Evolutionary conservation across 2,113 vertebrate species (phyloP).

Genomic region (Proterorhinus semilunaris): DNA sequence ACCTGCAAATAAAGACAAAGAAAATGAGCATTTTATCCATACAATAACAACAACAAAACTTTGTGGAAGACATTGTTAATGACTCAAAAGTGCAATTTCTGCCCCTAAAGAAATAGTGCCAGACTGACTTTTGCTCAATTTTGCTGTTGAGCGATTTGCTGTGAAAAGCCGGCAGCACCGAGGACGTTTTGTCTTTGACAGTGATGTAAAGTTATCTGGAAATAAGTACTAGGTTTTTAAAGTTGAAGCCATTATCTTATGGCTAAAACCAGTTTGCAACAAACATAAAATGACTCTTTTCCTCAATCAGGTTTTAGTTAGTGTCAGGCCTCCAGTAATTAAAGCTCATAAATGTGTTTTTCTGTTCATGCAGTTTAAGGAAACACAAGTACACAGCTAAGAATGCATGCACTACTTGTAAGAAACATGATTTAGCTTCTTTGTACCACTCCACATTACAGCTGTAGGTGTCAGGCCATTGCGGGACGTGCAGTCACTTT

Average conservation of each 20-base stretch:
- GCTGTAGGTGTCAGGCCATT: not conserved
- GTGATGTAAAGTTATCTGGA: not conserved
- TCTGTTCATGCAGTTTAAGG: no score
- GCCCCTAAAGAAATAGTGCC: not conserved
- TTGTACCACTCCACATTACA: no score
- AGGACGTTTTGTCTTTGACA: conserved; percentile 3
- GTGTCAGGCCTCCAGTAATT: no score
- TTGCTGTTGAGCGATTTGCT: not conserved
- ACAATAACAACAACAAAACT: not conserved
- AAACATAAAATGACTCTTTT: no score
- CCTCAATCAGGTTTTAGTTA: no score
- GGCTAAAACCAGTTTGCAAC: no score
- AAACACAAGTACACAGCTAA: no score
- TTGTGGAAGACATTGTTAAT: not conserved
- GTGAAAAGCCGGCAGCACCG: not conserved
- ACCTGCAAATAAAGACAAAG: conserved; percentile 60
- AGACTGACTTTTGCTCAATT: not conserved
- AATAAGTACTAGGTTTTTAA: not conserved
- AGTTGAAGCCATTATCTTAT: no score
- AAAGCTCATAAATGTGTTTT: no score
- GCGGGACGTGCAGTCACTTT: not conserved
- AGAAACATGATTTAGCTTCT: no score
- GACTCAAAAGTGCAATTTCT: not conserved
- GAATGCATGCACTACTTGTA: no score
- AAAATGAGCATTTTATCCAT: conserved; percentile 8